phyloP scores from a whole-genome alignment of 2,888 invertebrate species.

The Nemapogon koenigi region DNA sequence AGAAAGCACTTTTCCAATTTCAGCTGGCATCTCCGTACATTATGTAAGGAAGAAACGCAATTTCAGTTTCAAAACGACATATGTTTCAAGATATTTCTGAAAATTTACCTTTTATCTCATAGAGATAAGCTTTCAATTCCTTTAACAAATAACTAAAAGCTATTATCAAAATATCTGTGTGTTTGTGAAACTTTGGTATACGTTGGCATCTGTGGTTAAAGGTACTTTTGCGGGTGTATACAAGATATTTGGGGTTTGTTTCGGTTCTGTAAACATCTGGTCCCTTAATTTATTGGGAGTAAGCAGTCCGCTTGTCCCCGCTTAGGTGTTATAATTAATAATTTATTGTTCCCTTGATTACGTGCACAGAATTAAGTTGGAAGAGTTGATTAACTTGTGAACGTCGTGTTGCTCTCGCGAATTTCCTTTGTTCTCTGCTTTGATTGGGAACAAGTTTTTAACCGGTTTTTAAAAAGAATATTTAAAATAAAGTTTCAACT shows the following conservation, averaged over 20 bases:
- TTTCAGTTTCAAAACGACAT: conserved; percentile 19
- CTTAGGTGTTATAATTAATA: conserved; percentile 56
- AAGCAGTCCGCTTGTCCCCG: conserved; percentile 37
- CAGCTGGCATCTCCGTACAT: conserved; percentile 37
- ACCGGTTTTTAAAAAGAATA: too few species aligned
- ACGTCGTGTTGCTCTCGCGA: too few species aligned
- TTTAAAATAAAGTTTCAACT: too few species aligned
- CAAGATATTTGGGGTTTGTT: conserved; percentile 60
- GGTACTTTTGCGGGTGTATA: conserved; percentile 52
- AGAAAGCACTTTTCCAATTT: conserved; percentile 20
- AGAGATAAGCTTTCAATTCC: neutral
- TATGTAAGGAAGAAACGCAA: conserved; percentile 51
- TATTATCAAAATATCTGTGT: too few species aligned
- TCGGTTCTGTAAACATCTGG: conserved; percentile 58
- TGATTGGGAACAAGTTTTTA: too few species aligned
- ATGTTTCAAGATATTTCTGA: neutral
- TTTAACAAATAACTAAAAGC: too few species aligned
- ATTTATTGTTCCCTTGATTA: conserved; percentile 49
- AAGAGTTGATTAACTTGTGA: conserved; percentile 1
- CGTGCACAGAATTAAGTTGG: conserved; percentile 11
- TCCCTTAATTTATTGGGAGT: conserved; percentile 55
- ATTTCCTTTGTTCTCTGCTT: too few species aligned
- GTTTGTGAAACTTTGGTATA: neutral
- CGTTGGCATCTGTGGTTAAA: too few species aligned
- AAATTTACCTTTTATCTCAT: neutral